Conservation (phyloP, 1,140 invertebrate species). For the Lamellibrachia luymesi region DNA sequence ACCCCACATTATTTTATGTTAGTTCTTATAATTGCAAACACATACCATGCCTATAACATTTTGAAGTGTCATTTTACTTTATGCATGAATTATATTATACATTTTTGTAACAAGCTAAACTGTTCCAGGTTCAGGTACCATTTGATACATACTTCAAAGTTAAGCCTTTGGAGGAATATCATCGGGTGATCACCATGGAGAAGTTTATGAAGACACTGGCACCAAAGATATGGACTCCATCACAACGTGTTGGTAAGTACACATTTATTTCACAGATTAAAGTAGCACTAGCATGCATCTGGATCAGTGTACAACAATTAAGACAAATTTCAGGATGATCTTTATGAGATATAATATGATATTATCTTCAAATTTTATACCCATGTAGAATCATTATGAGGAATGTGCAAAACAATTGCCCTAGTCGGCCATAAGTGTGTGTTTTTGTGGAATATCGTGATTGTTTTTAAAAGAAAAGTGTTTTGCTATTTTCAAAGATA, state of each 20-base stretch:
- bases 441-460: too few relatives aligned
- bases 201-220: constrained; percentile 84
- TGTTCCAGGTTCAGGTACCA: constrained; percentile 75
- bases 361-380: neutral
- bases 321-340: neutral
- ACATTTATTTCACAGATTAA: neutral
- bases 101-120: neutral
- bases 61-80: neutral
- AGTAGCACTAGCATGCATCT: neutral
- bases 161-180: constrained; percentile 72
- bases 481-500: neutral
- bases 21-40: too few relatives aligned
- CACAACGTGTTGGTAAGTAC: constrained; percentile 66
- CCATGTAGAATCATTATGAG: neutral
- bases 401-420: neutral
- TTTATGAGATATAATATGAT: neutral
- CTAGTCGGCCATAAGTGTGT: too few relatives aligned
- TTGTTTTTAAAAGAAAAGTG: neutral
- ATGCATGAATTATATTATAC: neutral
- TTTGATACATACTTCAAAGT: constrained; percentile 92
- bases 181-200: constrained; percentile 88
- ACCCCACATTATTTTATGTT: too few relatives aligned
- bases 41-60: neutral
- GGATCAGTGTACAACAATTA: neutral
- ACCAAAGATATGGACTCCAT: constrained; percentile 76